Percentiles rank a stretch among this genome's conserved stretches.
These are phyloP conservation scores for Oreochromis spilurus DNA, from an alignment of 2,113 vertebrate species.

Conservation along the genomic window DNA sequence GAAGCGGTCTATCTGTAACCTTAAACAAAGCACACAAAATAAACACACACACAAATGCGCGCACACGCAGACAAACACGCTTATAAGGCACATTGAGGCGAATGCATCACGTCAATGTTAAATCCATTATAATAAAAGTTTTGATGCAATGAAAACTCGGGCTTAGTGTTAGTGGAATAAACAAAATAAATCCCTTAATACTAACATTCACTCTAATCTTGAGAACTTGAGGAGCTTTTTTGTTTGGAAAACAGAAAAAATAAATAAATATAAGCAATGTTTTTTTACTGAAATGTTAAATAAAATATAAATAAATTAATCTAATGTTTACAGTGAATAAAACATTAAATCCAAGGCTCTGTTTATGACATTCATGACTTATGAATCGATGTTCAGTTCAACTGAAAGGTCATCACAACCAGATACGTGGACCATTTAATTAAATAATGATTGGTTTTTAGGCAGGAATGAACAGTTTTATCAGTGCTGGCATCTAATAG, in stretches of 20 bases:
- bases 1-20: no score
- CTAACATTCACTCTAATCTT: background rate
- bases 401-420: background rate
- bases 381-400: background rate
- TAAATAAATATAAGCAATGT: background rate
- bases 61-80: background rate
- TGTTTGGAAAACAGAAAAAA: background rate
- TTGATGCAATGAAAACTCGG: background rate
- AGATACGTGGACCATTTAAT: background rate
- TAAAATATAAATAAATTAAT: background rate
- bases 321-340: background rate
- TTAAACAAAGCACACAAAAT: no score
- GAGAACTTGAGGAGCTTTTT: background rate
- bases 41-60: background rate
- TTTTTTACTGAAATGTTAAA: background rate
- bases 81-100: background rate
- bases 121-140: background rate
- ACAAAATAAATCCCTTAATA: background rate
- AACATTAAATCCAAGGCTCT: background rate
- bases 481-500: background rate
- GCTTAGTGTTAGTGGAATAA: background rate
- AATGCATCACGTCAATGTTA: background rate
- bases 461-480: background rate
- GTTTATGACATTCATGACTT: background rate
- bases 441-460: background rate